phyloP scores from a whole-genome alignment of 2,797 vertebrate species.

The Echeneis naucrates region DNA sequence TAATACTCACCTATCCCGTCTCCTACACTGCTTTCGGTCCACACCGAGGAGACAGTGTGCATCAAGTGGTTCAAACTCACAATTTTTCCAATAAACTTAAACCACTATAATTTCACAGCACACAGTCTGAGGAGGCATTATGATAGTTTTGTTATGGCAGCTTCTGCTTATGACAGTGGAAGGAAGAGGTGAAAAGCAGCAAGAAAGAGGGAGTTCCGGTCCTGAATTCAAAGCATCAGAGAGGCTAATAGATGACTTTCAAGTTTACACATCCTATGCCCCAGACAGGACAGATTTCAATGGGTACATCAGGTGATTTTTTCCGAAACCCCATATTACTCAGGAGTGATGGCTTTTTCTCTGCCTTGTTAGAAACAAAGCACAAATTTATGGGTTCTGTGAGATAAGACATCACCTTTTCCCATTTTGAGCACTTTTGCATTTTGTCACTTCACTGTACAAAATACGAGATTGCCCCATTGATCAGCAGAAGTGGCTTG shows the following conservation, averaged over 20 bases:
- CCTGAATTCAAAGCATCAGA: constrained; percentile 29
- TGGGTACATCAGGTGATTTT: constrained; percentile 1
- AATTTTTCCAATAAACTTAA: constrained; percentile 13
- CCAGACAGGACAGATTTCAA: not conserved
- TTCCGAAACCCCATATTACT: constrained; percentile 5
- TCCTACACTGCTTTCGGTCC: constrained; percentile 22
- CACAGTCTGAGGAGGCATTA: constrained; percentile 36
- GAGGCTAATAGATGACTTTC: constrained; percentile 16
- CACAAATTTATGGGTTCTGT: not conserved
- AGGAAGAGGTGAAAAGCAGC: constrained; percentile 39
- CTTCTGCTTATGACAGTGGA: constrained; percentile 40
- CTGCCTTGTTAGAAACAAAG: constrained; percentile 16
- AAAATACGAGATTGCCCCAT: constrained; percentile 17
- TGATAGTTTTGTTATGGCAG: constrained; percentile 41
- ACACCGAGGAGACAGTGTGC: constrained; percentile 21
- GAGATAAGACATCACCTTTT: not conserved
- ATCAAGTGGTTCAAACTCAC: constrained; percentile 33
- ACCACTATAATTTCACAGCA: constrained; percentile 52
- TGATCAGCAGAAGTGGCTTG: constrained; percentile 13
- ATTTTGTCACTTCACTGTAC: constrained; percentile 3
- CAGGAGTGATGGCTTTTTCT: constrained; percentile 34
- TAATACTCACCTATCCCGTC: constrained; percentile 7
- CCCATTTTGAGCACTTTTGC: not conserved
- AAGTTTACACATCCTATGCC: not conserved
- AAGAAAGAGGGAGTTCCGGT: constrained; percentile 7